Conservation (phyloP, 1,140 invertebrate genomes). For the Brachionus koreanus region DNA sequence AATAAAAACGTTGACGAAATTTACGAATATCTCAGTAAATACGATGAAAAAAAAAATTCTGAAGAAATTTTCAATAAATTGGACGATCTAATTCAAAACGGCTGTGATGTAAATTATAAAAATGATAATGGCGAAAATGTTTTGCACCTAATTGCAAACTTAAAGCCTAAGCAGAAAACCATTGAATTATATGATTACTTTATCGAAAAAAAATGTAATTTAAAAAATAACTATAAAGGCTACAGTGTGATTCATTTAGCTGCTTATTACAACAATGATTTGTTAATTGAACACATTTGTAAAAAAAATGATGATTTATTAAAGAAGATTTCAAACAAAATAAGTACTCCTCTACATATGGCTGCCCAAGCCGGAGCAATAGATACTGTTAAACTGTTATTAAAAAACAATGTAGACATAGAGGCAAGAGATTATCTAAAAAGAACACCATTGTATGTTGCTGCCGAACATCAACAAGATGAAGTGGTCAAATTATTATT, state of each 20-base stretch:
- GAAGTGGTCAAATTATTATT: neutral
- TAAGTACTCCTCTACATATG: neutral
- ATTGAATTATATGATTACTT: neutral
- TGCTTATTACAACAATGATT: neutral
- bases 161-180: neutral
- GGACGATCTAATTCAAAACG: neutral
- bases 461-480: neutral
- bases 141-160: neutral
- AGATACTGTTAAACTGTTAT: neutral
- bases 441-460: conserved; percentile 14
- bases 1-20: too few relatives aligned
- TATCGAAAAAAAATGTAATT: neutral
- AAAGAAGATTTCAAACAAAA: neutral
- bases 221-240: neutral
- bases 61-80: neutral
- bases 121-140: neutral
- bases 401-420: neutral
- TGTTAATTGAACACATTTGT: neutral
- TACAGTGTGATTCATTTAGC: neutral
- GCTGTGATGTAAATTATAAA: neutral
- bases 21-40: too few relatives aligned
- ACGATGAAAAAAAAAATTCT: neutral
- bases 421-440: neutral
- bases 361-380: neutral
- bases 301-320: neutral